Evolutionary conservation across 2,113 vertebrate species (phyloP), one percentile per base, ranked within the genome.

Genomic region (Scatophagus argus): DNA sequence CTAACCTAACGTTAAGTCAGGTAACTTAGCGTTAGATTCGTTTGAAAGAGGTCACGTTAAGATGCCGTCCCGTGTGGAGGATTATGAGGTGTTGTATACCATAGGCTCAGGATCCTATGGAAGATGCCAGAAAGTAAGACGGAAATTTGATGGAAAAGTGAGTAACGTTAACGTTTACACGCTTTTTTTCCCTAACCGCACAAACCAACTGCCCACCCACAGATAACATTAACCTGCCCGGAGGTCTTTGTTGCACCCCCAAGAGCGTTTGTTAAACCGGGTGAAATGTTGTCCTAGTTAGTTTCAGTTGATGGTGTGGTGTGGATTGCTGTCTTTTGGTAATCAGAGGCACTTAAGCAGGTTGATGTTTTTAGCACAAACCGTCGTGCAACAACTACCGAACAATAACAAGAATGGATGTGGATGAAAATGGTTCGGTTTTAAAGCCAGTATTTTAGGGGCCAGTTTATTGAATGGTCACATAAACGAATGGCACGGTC

Each of bases 101-200:
- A 99, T 99, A 41, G 98, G 97, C 1, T 88, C 96, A 0, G 97
- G 98, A 0, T 99, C 98, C 2, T 99, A 97, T 14, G 98, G 98
- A 46, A 96, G 86, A 81, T 99, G 98, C 79, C 96, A 97, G 88
- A 99, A 99, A 93, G 95, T 99, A 83, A 95, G 93, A 58, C 93
- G 97, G 58, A 98, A 93, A 81, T 94, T 93, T 3, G 97, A 99
- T 36, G 96, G 95, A 69, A 99, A 97, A 95, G 98, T 99, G 85
- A 94, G 91, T 84, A 64, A 54, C 23, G n/a, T n/a, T n/a, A n/a
- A 46, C 1, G 8, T 21, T 46, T 4, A 39, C 8, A 34, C 7
- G 6, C 25, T 41, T 17, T 21, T 11, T 51, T n/a, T n/a, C n/a
- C n/a, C n/a, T n/a, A n/a, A n/a, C 3, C 7, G 41, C 14, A 31